Evolutionary conservation across 2,797 vertebrate genomes (phyloP).

Genomic region (Erpetoichthys calabaricus): DNA sequence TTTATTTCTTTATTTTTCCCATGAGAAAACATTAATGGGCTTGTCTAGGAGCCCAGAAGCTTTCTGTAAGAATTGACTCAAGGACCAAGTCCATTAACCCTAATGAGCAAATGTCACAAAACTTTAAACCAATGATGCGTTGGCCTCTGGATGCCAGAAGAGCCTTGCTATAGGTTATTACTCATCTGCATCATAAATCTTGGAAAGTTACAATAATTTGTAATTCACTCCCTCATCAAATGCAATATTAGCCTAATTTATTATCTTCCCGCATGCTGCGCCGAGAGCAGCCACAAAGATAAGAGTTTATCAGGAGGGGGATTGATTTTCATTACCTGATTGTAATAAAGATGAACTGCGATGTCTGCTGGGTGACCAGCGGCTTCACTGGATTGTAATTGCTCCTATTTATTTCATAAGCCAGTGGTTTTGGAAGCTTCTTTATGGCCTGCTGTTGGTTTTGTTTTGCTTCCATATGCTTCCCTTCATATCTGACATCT

Average conservation of each 20-base stretch:
- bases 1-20: no score
- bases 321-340: slow-evolving; percentile 79
- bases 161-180: slow-evolving; percentile 48
- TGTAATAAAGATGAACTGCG: slow-evolving; percentile 75
- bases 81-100: slow-evolving; percentile 13
- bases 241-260: slow-evolving; percentile 75
- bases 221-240: slow-evolving; percentile 73
- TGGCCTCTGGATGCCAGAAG: slow-evolving; percentile 27
- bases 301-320: slow-evolving; percentile 72
- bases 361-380: slow-evolving; percentile 54
- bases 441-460: slow-evolving; percentile 23
- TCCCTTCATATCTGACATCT: not conserved
- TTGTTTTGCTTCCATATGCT: slow-evolving; percentile 7
- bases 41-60: no score
- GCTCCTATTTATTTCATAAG: slow-evolving; percentile 68
- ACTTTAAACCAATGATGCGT: slow-evolving; percentile 61
- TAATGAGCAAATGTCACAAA: slow-evolving; percentile 46
- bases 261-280: slow-evolving; percentile 54
- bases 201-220: slow-evolving; percentile 71
- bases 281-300: slow-evolving; percentile 56
- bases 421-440: slow-evolving; percentile 37
- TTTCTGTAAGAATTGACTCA: no score
- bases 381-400: slow-evolving; percentile 74
- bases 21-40: no score
- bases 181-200: slow-evolving; percentile 68